Conservation (phyloP, 2,113 vertebrate species). For the Corythaixoides concolor region DNA sequence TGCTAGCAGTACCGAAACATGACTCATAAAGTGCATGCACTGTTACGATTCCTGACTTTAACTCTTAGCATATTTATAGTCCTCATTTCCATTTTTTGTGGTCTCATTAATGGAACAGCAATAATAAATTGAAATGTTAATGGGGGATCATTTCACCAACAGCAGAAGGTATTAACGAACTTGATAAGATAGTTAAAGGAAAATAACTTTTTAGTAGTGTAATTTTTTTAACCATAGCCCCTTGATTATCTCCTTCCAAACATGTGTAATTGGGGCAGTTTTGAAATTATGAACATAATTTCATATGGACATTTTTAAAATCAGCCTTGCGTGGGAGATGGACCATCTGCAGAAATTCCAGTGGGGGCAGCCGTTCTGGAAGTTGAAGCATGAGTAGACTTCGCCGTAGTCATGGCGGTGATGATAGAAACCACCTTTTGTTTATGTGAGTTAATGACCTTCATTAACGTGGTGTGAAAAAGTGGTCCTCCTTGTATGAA, state of each 20-base stretch:
- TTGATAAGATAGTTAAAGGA: constrained; percentile 50
- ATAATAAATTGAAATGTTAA: constrained; percentile 70
- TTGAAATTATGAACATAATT: not conserved
- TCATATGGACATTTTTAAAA: not conserved
- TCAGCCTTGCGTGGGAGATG: not conserved
- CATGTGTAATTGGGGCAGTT: not conserved
- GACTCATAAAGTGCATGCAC: not conserved
- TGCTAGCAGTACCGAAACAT: not conserved
- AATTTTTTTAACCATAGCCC: not conserved
- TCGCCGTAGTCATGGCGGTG: not conserved
- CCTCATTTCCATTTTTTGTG: constrained; percentile 68
- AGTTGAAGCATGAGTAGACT: not conserved
- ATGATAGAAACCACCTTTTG: not conserved
- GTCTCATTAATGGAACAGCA: constrained; percentile 65
- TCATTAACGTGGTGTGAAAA: not conserved
- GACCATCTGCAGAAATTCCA: not conserved
- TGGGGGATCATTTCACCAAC: constrained; percentile 56
- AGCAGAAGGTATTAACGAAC: constrained; percentile 57
- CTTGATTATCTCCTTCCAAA: constrained; percentile 17
- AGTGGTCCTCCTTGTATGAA: not conserved
- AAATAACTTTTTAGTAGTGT: constrained; percentile 46
- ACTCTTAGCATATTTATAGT: constrained; percentile 66
- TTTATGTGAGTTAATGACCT: not conserved
- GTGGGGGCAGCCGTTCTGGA: not conserved
- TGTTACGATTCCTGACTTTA: constrained; percentile 39